Base-by-base conservation (phyloP, 2,888 invertebrate species). In the Podabrus alpinus region DNA sequence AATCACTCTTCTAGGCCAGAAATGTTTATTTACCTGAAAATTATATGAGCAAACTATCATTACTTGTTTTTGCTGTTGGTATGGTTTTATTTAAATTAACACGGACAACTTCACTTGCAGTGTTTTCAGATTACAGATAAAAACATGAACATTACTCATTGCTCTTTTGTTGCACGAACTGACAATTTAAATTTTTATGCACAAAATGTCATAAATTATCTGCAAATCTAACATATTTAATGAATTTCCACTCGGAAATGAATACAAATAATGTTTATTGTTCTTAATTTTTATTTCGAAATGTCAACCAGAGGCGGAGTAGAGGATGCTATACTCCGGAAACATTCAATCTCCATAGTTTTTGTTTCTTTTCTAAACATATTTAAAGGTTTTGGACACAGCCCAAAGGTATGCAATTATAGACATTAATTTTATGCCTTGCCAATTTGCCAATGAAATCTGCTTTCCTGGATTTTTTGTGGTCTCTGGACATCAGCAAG, bases 21-120 rank as follows among this genome's bases (percentile, higher is more conserved):
- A 83, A 83, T 84, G 84, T 84, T 84, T 84, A 84, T 84, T 84
- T 84, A 82, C 82, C 83, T 78, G 83, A 83, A 84, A 45, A 83
- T 84, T 84, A 84, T 84, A 82, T 79, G 81, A 83, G 83, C 84
- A 82, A 83, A 82, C 83, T 83, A 82, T 83, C 82, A 81, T 83
- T 84, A 84, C 81, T 83, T 81, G 81, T 82, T 82, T 81, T 83
- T 81, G 62, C 81, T 79, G 79, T 78, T 79, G 79, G 78, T 79
- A 79, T 78, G 80, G 80, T 81, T 64, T 83, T 80, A 81, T 78
- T 82, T 83, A 83, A 83, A 83, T 83, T 83, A 83, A 82, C 82
- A 80, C 80, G 74, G 79, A 83, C 82, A 82, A 82, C 82, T 82
- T 81, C 78, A 83, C 82, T 83, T 80, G 74, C 29, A 21, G 45